Evolutionary conservation across 1,140 invertebrate species (phyloP).

Genomic region (Daktulosphaira vitifoliae): DNA sequence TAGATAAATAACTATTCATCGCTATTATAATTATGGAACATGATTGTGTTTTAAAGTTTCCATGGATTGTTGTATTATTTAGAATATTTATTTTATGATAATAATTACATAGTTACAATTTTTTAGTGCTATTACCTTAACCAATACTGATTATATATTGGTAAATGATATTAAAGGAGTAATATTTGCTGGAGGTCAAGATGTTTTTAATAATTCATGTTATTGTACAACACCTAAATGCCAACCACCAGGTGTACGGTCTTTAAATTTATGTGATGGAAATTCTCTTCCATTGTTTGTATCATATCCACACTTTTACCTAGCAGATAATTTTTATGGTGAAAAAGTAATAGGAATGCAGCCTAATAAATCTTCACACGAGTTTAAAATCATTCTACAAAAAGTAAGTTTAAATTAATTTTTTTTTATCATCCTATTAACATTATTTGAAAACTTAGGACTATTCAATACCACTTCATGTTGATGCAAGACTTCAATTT

Average conservation of each 20-base stretch:
- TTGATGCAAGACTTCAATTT: constrained; percentile 64
- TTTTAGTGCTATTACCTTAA: constrained; percentile 24
- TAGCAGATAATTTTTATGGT: constrained; percentile 51
- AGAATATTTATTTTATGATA: too few relatives aligned
- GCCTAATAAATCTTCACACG: constrained; percentile 50
- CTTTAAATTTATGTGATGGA: constrained; percentile 2
- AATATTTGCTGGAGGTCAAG: background rate
- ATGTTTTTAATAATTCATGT: constrained; percentile 23
- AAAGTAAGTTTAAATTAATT: constrained; percentile 45
- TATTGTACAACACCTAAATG: constrained; percentile 12
- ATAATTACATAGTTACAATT: too few relatives aligned
- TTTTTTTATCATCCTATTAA: too few relatives aligned
- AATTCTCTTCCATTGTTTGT: constrained; percentile 51
- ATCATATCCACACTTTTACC: constrained; percentile 63
- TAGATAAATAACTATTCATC: too few relatives aligned
- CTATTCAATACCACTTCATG: constrained; percentile 62
- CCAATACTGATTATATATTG: background rate
- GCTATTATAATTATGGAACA: too few relatives aligned
- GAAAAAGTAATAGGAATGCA: constrained; percentile 50
- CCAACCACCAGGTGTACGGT: constrained; percentile 10
- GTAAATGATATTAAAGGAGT: constrained; percentile 21
- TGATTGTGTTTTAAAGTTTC: too few relatives aligned
- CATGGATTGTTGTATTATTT: too few relatives aligned
- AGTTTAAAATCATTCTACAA: constrained; percentile 54
- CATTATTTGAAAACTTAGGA: constrained; percentile 46